These are phyloP conservation scores for Zenarchopterus dispar DNA, from an alignment of 2,797 vertebrate species.

Conservation along the genomic window DNA sequence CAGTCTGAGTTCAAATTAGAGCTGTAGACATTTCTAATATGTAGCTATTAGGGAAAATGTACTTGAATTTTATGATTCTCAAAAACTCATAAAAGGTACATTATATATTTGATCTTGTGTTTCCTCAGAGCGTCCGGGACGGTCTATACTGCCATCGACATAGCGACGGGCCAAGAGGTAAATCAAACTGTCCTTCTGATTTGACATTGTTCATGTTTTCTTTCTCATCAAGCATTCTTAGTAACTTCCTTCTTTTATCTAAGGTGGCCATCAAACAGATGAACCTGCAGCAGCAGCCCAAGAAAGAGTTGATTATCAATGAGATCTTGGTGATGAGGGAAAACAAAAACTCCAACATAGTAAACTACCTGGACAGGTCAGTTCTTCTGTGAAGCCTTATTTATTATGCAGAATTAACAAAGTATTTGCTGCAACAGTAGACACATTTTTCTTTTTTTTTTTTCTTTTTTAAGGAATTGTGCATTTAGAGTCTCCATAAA, in stretches of 20 bases:
- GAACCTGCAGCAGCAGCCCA: conserved; percentile 98
- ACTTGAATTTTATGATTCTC: no score
- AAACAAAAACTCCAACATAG: conserved; percentile 99
- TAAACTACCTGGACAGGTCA: conserved; percentile 99
- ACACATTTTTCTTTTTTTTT: neutral
- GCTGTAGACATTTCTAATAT: no score
- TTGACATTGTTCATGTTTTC: neutral
- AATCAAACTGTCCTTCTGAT: conserved; percentile 20
- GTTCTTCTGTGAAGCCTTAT: conserved; percentile 24
- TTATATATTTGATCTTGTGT: conserved; percentile 19
- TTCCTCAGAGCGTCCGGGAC: conserved; percentile 92
- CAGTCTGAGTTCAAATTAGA: no score
- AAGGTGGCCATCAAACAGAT: conserved; percentile 99
- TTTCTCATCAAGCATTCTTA: neutral
- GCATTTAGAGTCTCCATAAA: neutral
- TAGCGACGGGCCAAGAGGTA: conserved; percentile 97
- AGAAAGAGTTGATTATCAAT: conserved; percentile 99
- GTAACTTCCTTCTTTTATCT: conserved; percentile 20
- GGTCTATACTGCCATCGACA: conserved; percentile 97
- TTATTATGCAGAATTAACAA: neutral
- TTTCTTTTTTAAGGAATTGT: neutral
- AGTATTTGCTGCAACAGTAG: no score
- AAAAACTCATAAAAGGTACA: no score
- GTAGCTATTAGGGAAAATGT: no score
- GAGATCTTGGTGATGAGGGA: conserved; percentile 99